Conservation (phyloP, 2,797 vertebrate species). For the Phataginus tricuspis region DNA sequence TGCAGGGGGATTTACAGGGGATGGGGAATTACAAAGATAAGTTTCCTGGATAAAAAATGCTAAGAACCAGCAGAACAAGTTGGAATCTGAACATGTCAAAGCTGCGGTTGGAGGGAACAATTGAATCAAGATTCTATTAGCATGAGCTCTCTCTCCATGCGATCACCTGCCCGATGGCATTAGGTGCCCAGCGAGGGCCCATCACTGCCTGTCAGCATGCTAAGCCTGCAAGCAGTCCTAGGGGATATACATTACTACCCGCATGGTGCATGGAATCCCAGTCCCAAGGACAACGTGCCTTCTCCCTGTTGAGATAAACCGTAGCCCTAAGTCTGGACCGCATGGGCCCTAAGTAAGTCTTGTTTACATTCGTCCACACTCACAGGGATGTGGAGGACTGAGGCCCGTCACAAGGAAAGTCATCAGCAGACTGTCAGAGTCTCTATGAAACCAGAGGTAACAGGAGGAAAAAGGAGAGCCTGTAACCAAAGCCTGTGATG, state of each 20-base stretch:
- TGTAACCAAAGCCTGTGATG: not conserved
- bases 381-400: not conserved
- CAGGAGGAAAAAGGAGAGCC: not conserved
- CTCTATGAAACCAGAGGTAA: not conserved
- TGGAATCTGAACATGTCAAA: not conserved
- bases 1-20: not conserved
- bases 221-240: not conserved
- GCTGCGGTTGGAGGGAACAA: not conserved
- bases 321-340: not conserved
- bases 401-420: not conserved
- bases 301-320: not conserved
- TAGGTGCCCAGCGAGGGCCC: not conserved
- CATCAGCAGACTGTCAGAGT: not conserved
- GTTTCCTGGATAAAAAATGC: not conserved
- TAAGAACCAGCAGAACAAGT: slow-evolving; percentile 1
- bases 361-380: not conserved
- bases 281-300: not conserved
- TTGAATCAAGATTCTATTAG: not conserved
- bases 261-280: not conserved
- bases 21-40: not conserved
- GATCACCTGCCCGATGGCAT: not conserved
- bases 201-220: no score
- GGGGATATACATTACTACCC: not conserved
- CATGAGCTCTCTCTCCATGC: not conserved
- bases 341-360: not conserved